These are phyloP conservation scores for Mizuhopecten yessoensis DNA, from an alignment of 1,140 invertebrate genomes.

Conservation along the genomic window DNA sequence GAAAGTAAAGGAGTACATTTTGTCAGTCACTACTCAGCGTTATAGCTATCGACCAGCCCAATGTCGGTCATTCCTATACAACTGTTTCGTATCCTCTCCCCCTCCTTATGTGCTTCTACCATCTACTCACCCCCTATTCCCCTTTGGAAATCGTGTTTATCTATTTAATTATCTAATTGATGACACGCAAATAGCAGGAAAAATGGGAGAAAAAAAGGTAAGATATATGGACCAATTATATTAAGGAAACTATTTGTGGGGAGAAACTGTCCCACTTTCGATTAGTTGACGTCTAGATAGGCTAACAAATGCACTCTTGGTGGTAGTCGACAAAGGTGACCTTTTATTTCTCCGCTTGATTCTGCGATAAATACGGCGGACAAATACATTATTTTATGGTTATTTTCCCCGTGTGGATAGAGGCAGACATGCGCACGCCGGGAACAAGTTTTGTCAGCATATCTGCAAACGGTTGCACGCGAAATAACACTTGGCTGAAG, in stretches of 20 bases:
- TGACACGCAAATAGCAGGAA: background rate
- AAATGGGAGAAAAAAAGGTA: background rate
- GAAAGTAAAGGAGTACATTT: background rate
- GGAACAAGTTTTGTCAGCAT: background rate
- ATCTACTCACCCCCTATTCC: no score
- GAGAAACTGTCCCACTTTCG: background rate
- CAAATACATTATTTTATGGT: background rate
- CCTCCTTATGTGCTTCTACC: background rate
- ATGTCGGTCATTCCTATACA: background rate
- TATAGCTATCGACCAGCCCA: background rate
- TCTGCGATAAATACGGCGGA: background rate
- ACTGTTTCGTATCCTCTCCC: background rate
- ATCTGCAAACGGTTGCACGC: no score
- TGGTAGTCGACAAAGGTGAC: background rate
- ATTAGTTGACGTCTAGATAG: conserved; percentile 1
- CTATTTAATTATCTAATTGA: conserved; percentile 1
- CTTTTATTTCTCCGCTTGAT: conserved; percentile 5
- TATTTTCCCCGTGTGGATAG: background rate
- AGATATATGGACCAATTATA: conserved; percentile 20
- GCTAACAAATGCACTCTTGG: background rate
- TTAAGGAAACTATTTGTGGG: background rate
- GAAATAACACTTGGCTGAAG: no score
- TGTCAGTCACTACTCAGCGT: background rate
- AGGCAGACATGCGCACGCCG: background rate
- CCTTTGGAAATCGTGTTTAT: background rate